phyloP scores from a whole-genome alignment of 92 coral and sea anemone species.

The Epizoanthus stellaris region DNA sequence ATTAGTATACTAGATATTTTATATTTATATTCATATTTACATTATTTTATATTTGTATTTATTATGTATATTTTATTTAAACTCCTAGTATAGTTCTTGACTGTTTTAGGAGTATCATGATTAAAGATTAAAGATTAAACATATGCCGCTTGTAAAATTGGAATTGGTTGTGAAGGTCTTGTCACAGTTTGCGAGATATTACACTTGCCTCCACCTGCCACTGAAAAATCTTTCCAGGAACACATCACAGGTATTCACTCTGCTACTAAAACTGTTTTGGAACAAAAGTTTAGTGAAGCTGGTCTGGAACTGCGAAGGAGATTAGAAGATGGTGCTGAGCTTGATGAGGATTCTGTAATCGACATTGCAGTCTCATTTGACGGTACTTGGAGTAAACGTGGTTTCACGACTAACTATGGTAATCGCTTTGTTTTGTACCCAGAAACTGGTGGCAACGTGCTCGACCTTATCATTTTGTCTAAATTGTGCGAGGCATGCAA shows the following conservation, averaged over 20 bases:
- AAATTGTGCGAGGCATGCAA: slow-evolving; percentile 1
- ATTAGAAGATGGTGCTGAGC: too few species aligned
- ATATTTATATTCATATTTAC: too few species aligned
- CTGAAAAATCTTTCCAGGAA: slow-evolving; percentile 18
- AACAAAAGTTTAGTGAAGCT: slow-evolving; percentile 22
- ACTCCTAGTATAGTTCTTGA: too few species aligned
- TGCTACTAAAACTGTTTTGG: background rate
- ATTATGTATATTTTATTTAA: too few species aligned
- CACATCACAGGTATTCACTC: slow-evolving; percentile 17
- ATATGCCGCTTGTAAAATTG: slow-evolving; percentile 25
- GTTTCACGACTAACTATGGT: slow-evolving; percentile 20
- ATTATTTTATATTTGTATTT: too few species aligned
- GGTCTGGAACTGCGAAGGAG: too few species aligned
- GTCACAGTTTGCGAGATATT: slow-evolving; percentile 21
- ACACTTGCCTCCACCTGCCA: slow-evolving; percentile 17
- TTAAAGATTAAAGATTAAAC: too few species aligned
- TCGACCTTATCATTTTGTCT: slow-evolving; percentile 5
- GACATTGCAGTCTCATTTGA: too few species aligned
- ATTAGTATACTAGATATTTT: too few species aligned
- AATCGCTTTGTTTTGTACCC: slow-evolving; percentile 32
- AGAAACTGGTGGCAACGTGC: slow-evolving; percentile 9
- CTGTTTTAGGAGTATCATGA: too few species aligned
- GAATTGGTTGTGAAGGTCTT: slow-evolving; percentile 23
- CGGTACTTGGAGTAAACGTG: slow-evolving; percentile 12
- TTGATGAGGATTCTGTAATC: too few species aligned